phyloP scores from a whole-genome alignment of 2,888 invertebrate genomes.

The Tethea ocularis region DNA sequence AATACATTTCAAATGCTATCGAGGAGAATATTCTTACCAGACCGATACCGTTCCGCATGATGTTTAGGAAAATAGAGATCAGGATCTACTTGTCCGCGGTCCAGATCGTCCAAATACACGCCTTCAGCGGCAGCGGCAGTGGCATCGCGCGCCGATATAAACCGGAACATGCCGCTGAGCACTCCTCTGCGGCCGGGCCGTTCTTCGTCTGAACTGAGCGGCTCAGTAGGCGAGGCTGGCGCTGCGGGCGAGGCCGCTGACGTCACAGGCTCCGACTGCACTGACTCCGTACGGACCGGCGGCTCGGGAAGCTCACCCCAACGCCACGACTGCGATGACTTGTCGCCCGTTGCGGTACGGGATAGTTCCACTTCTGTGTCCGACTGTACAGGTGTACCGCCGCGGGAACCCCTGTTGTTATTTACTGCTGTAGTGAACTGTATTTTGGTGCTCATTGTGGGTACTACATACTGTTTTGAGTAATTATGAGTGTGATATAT shows the following conservation, averaged over 20 bases:
- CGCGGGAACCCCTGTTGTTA: conserved; percentile 83
- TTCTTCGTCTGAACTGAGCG: conserved; percentile 81
- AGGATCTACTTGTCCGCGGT: conserved; percentile 95
- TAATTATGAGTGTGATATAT: background rate
- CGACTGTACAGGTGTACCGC: conserved; percentile 94
- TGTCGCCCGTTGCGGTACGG: conserved; percentile 65
- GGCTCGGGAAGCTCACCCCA: conserved; percentile 94
- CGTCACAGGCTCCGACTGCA: conserved; percentile 46
- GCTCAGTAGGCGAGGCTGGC: conserved; percentile 67
- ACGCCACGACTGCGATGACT: conserved; percentile 90
- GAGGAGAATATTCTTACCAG: conserved; percentile 51
- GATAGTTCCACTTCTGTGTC: conserved; percentile 96
- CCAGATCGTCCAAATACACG: conserved; percentile 96
- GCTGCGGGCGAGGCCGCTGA: conserved; percentile 55
- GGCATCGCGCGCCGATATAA: conserved; percentile 86
- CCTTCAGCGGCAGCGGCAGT: conserved; percentile 83
- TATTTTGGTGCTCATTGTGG: background rate
- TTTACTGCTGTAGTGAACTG: background rate
- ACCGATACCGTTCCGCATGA: conserved; percentile 75
- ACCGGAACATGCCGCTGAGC: conserved; percentile 95
- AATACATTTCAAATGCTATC: too few species aligned
- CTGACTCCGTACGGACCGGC: conserved; percentile 54
- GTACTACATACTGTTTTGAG: background rate
- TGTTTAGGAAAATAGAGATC: conserved; percentile 95
- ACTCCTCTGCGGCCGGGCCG: conserved; percentile 85